Conservation (phyloP, 2,113 vertebrate species). For the Trochalopteron elliotii region DNA sequence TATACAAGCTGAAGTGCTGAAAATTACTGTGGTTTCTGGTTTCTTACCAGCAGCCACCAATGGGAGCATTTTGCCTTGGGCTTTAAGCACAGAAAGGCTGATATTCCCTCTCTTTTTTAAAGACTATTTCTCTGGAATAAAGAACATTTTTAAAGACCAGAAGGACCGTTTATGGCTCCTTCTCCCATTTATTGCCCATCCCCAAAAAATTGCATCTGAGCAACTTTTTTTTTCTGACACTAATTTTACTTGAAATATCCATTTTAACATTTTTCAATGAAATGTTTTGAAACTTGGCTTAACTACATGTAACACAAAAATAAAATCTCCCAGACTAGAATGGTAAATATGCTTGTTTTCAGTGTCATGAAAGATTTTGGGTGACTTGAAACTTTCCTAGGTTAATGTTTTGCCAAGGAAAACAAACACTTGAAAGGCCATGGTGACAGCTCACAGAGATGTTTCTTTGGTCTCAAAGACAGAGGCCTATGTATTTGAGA, state of each 20-base stretch:
- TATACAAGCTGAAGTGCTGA: neutral
- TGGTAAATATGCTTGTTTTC: neutral
- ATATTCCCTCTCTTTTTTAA: neutral
- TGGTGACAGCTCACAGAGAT: neutral
- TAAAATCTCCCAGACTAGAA: neutral
- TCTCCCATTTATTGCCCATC: neutral
- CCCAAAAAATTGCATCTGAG: neutral
- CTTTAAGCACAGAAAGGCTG: neutral
- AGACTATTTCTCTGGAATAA: neutral
- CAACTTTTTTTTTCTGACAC: neutral
- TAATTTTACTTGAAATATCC: neutral
- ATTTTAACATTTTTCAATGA: neutral
- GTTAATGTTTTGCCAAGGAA: neutral
- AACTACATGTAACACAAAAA: neutral
- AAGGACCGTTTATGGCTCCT: neutral
- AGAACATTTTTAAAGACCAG: neutral
- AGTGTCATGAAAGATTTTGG: neutral
- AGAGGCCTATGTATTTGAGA: neutral
- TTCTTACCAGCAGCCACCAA: neutral
- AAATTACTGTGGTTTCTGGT: neutral
- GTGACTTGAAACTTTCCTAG: neutral
- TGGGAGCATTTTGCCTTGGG: neutral
- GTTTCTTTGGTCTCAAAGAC: neutral
- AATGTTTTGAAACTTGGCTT: neutral
- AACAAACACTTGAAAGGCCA: neutral